Conservation (phyloP, 1,140 invertebrate species). For the Drosophila teissieri region DNA sequence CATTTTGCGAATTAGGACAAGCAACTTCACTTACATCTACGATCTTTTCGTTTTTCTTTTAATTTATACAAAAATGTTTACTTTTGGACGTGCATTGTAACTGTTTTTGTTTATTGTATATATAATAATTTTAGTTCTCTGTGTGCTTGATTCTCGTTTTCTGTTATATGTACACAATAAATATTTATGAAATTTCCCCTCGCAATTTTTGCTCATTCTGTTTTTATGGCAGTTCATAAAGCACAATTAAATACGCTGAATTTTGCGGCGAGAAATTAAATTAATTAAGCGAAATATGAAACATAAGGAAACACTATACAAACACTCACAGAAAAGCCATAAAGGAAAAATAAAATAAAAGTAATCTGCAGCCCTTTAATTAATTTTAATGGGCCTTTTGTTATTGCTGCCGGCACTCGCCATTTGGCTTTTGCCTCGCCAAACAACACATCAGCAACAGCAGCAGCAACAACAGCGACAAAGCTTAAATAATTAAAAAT, state of each 20-base stretch:
- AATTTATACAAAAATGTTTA: conserved; percentile 43
- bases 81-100: conserved; percentile 75
- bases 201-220: conserved; percentile 30
- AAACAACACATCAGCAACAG: neutral
- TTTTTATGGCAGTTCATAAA: conserved; percentile 81
- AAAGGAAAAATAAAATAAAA: conserved; percentile 70
- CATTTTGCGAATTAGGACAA: conserved; percentile 67
- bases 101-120: conserved; percentile 55
- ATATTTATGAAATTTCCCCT: conserved; percentile 69
- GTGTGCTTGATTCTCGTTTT: conserved; percentile 60
- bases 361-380: conserved; percentile 79
- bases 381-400: conserved; percentile 79
- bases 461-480: conserved; percentile 28
- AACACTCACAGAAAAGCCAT: conserved; percentile 53
- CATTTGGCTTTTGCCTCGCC: conserved; percentile 3
- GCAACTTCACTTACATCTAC: conserved; percentile 26
- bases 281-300: conserved; percentile 78
- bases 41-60: conserved; percentile 16
- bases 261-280: conserved; percentile 73
- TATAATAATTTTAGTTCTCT: conserved; percentile 71
- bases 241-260: conserved; percentile 75
- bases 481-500: conserved; percentile 84
- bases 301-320: conserved; percentile 45
- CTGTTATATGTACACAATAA: conserved; percentile 64
- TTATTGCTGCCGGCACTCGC: conserved; percentile 40